Base-by-base conservation (phyloP, 2,888 invertebrate species). In the Chouioia cunea region DNA sequence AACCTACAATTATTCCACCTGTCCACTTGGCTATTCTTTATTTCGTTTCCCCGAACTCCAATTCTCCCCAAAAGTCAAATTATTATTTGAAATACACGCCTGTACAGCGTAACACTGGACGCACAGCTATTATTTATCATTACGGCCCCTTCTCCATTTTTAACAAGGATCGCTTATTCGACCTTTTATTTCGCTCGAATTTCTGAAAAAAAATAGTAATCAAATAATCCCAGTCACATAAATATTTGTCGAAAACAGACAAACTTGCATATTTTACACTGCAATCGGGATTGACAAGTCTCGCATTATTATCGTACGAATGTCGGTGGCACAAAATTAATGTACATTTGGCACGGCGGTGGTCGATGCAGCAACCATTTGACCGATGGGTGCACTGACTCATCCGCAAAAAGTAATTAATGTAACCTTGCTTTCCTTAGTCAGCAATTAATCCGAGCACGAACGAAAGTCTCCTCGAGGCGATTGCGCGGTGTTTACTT, bases 391-490 rank as follows among this genome's bases (percentile, higher is more conserved):
- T 70, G 64, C 69, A 74, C 78, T 82, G 82, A 82, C 80, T 83
- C 81, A 83, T 80, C 79, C 74, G 78, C 76, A 78, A 79, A 79
- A 79, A 81, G 78, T 80, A 79, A 81, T 82, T 83, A 80, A 72
- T 68, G 65, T 69, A 69, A 83, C 84, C 83, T 83, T 83, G 83
- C 79, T 79, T 82, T 79, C 83, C 80, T 82, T 83, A 83, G 84
- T 83, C 81, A 82, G 82, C 79, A 79, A 84, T 82, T 82, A 81
- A 84, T 83, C 82, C 82, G 70, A 79, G 79, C 77, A 79, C 79
- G 78, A 72, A 72, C 80, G 83, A 80, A 81, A 80, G 80, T 80
- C 78, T 76, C 81, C 79, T 79, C 77, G 77, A 79, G 78, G 79
- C 77, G 77, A 79, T 83, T 80, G 80, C 82, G 80, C 78, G 81